Percentiles rank a stretch among this genome's conserved stretches.
Evolutionary conservation across 1,140 invertebrate species (phyloP).

Genomic region (Steinernema khuongi): DNA sequence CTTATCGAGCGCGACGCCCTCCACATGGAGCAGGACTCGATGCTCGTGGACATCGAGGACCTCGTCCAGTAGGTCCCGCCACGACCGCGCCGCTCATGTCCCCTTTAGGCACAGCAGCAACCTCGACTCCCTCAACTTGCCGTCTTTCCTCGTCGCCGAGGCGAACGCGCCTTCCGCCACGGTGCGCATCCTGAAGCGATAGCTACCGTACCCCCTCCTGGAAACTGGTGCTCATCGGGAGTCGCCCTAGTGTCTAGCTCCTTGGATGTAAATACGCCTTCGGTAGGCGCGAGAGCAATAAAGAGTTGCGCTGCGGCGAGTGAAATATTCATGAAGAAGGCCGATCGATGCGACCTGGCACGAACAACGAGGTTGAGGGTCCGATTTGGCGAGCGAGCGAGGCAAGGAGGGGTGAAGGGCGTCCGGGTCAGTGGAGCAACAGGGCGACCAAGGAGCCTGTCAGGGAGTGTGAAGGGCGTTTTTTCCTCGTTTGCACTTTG

Average conservation of each 20-base stretch:
- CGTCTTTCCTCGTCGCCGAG: slow-evolving; percentile 16
- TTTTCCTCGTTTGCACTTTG: too few relatives aligned
- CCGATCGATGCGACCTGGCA: not conserved
- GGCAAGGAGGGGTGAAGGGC: not conserved
- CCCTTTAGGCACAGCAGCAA: slow-evolving; percentile 14
- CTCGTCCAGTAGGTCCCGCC: slow-evolving; percentile 70
- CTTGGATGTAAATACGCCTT: not conserved
- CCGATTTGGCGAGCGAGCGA: not conserved
- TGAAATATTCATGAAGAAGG: not conserved
- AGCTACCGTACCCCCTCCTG: not conserved
- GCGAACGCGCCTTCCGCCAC: not conserved
- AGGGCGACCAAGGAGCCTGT: too few relatives aligned
- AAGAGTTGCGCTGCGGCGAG: not conserved
- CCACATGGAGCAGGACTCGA: slow-evolving; percentile 93
- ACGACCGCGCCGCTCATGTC: not conserved
- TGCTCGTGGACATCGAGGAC: slow-evolving; percentile 92
- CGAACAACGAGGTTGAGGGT: not conserved
- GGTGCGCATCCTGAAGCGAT: not conserved
- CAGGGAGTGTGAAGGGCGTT: too few relatives aligned
- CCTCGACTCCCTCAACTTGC: slow-evolving; percentile 22
- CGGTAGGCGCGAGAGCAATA: slow-evolving; percentile 5
- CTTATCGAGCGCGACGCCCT: slow-evolving; percentile 82
- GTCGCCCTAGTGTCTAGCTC: not conserved
- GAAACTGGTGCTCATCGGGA: not conserved
- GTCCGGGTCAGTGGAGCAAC: too few relatives aligned